These are phyloP conservation scores for Microtus montanus DNA, from an alignment of 2,113 vertebrate species.

Conservation along the genomic window DNA sequence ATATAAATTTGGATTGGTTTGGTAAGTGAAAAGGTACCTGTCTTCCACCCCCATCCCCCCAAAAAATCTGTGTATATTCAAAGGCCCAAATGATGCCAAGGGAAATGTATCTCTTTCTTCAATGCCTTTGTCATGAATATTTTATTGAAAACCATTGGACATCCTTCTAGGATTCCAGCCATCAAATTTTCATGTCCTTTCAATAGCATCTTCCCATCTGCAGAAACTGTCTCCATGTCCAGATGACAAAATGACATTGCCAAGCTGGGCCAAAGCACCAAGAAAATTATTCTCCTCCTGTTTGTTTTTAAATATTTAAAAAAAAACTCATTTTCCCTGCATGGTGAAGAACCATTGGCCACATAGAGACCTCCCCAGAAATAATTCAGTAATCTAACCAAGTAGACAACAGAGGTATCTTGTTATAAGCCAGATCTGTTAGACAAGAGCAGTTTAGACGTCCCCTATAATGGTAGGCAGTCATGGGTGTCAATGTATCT, in stretches of 20 bases:
- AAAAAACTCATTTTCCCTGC: not conserved
- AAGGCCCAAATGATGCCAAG: not conserved
- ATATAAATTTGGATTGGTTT: not conserved
- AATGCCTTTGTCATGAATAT: constrained; percentile 55
- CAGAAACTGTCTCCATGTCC: constrained; percentile 52
- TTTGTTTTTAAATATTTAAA: constrained; percentile 39
- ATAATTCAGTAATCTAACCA: not conserved
- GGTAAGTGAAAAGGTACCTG: not conserved
- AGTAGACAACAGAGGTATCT: not conserved
- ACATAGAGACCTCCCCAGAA: constrained; percentile 20
- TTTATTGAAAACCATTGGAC: constrained; percentile 53
- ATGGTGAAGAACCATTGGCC: not conserved
- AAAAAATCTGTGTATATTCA: constrained; percentile 36
- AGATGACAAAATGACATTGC: constrained; percentile 4
- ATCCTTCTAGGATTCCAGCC: constrained; percentile 58
- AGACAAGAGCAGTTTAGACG: not conserved
- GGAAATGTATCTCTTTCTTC: constrained; percentile 54
- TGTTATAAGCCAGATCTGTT: not conserved
- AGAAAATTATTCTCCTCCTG: constrained; percentile 22
- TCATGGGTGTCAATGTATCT: not conserved
- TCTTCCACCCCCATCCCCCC: not conserved
- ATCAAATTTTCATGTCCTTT: constrained; percentile 62
- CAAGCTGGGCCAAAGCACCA: constrained; percentile 29
- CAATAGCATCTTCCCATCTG: constrained; percentile 31
- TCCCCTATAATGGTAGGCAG: not conserved